phyloP scores from a whole-genome alignment of 2,113 vertebrate species.

The Channa argus region DNA sequence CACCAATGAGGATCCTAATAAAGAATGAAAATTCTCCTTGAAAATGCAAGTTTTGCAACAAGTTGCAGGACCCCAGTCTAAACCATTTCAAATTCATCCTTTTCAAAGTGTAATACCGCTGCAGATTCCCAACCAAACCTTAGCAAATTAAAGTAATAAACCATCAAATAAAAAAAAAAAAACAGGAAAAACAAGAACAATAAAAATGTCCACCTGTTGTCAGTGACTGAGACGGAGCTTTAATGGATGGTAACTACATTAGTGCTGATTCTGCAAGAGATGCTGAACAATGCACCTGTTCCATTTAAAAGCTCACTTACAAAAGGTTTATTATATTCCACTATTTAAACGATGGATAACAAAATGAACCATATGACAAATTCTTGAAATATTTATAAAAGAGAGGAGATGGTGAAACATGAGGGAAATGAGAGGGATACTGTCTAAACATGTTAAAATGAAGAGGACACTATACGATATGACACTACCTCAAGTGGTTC shows the following conservation, averaged over 20 bases:
- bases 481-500: neutral
- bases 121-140: neutral
- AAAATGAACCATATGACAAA: neutral
- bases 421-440: slow-evolving; percentile 43
- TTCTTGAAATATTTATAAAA: neutral
- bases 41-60: neutral
- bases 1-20: neutral
- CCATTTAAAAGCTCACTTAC: slow-evolving; percentile 11
- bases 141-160: neutral
- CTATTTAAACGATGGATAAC: neutral
- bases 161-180: neutral
- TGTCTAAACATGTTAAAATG: slow-evolving; percentile 22
- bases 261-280: neutral
- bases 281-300: neutral
- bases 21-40: slow-evolving; percentile 2
- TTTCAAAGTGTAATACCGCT: neutral
- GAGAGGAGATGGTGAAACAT: slow-evolving; percentile 1
- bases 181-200: neutral
- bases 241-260: slow-evolving; percentile 18
- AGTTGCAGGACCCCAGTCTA: neutral
- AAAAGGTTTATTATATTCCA: neutral
- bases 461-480: slow-evolving; percentile 37
- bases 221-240: neutral
- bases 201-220: neutral
- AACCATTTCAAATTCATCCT: neutral